phyloP scores from a whole-genome alignment of 2,797 vertebrate genomes.

The Acanthornis magna region DNA sequence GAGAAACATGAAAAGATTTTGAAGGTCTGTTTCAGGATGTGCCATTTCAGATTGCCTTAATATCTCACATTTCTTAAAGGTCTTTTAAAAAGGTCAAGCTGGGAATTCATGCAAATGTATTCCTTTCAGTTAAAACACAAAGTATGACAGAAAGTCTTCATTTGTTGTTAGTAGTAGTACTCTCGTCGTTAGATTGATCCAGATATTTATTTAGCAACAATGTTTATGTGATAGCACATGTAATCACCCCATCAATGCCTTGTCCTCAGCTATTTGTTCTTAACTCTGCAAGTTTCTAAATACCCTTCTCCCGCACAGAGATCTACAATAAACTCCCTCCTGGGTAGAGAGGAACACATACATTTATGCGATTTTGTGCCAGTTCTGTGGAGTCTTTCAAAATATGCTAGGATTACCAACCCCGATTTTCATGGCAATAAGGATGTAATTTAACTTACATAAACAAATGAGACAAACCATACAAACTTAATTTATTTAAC shows the following conservation, averaged over 20 bases:
- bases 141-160: not conserved
- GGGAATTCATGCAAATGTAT: not conserved
- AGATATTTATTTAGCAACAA: not conserved
- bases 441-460: not conserved
- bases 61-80: not conserved
- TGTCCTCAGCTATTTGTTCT: not conserved
- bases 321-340: not conserved
- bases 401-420: not conserved
- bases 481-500: slow-evolving; percentile 17
- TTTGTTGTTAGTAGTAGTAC: not conserved
- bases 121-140: not conserved
- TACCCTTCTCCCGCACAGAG: not conserved
- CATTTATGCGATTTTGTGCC: not conserved
- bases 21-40: not conserved
- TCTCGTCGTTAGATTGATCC: not conserved
- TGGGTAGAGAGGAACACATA: not conserved
- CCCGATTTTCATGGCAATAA: not conserved
- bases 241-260: not conserved
- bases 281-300: not conserved
- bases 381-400: not conserved
- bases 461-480: not conserved
- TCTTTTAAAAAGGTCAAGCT: not conserved
- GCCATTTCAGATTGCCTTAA: not conserved
- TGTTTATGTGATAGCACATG: not conserved
- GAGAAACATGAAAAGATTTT: not conserved